Base-by-base conservation (phyloP, 37 sponge, comb jelly and placozoan species). In the Aplysina aerophoba region DNA sequence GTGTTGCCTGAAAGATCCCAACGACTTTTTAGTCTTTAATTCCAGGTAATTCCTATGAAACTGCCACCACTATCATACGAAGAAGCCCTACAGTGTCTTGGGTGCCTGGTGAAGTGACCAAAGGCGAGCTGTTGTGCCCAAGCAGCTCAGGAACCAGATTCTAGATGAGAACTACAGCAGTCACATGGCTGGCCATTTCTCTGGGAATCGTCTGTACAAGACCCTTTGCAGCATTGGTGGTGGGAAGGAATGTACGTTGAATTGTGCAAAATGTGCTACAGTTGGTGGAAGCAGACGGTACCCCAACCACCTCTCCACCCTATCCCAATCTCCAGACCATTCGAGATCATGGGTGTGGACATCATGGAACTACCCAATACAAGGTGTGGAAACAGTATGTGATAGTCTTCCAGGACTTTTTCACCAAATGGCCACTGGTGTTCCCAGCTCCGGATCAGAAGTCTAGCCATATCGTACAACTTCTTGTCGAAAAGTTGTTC, bases 401-500 rank as follows among this genome's bases (percentile, higher is more conserved):
- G n/a, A 19, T 90, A 17, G 84, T 90, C 3, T 87, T 90, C 57
- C 91, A 90, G 37, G 88, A 90, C 60, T 71, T 87, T 12, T 69
- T 88, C 30, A 79, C 85, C 0, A 87, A 91, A 61, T 91, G 88
- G 88, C 92, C 92, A 21, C 53, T 87, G 37, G 91, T 87, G 15
- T 91, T 67, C 60, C 85, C 88, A 15, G 30, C 83, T 12, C 92
- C 82, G 15, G 91, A 90, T 59, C 87, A 90, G 69, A 87, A 86
- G 79, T 38, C 87, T 8, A 39, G 27, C 15, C 79, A 84, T 13
- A 81, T 90, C 30, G 87, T 54, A 25, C 58, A 59, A 57, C 22
- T 87, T 34, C 56, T 90, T 0, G 87, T 28, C 0, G 89, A 88
- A 41, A 80, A 85, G 36, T 33, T 79, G 14, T 0, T 74, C 4